Evolutionary conservation across 64 coral and sea anemone species (phyloP).

Genomic region (Trachythela sp.): DNA sequence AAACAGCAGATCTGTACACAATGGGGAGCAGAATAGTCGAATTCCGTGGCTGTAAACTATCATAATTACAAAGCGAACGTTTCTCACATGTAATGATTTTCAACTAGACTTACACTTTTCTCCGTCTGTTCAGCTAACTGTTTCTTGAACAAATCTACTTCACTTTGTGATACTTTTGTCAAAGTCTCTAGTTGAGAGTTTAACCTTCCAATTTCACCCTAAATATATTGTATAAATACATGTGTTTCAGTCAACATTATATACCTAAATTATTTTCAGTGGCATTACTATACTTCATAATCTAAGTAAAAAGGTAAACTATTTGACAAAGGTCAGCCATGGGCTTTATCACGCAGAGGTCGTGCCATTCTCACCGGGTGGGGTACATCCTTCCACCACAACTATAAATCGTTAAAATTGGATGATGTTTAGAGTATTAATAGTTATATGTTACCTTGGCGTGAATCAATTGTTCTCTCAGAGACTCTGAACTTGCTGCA

Average conservation of each 20-base stretch:
- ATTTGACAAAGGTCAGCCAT: too few relatives aligned
- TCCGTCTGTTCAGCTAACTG: background rate
- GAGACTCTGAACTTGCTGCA: constrained; percentile 67
- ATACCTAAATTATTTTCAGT: too few relatives aligned
- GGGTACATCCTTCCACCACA: too few relatives aligned
- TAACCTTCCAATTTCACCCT: background rate
- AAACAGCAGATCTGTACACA: too few relatives aligned
- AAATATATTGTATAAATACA: constrained; percentile 31
- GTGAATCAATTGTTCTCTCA: constrained; percentile 69
- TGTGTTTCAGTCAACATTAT: too few relatives aligned
- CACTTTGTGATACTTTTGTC: background rate
- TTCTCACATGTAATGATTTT: too few relatives aligned
- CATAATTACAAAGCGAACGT: too few relatives aligned
- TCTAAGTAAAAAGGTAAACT: too few relatives aligned
- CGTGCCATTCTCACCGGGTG: background rate
- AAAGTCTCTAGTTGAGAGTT: background rate
- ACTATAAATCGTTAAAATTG: too few relatives aligned
- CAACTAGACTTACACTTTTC: background rate
- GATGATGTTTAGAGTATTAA: background rate
- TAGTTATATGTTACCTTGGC: constrained; percentile 50
- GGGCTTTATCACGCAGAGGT: too few relatives aligned
- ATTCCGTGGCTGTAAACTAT: too few relatives aligned
- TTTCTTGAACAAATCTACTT: background rate
- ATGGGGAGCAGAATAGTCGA: too few relatives aligned
- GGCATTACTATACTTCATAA: background rate